These are phyloP conservation scores for Suncus etruscus DNA, from an alignment of 2,113 vertebrate genomes.

Conservation along the genomic window DNA sequence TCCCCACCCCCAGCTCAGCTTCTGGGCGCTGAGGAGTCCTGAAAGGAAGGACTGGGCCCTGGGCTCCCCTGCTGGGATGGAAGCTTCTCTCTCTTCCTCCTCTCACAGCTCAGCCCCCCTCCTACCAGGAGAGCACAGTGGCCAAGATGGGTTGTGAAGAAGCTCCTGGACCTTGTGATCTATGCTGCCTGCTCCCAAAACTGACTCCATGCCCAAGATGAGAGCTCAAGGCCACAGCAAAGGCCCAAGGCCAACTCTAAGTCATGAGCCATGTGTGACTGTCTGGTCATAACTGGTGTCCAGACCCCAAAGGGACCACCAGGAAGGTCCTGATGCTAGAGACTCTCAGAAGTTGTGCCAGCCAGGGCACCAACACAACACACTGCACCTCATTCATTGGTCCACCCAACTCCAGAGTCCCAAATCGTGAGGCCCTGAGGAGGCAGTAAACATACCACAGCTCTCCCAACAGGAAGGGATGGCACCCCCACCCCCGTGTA, in stretches of 20 bases:
- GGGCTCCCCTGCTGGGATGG: fast-evolving
- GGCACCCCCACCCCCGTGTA: too few relatives aligned
- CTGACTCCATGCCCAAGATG: too few relatives aligned
- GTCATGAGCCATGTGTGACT: neutral
- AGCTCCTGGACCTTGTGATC: too few relatives aligned
- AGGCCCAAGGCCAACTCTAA: neutral
- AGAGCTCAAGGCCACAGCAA: too few relatives aligned
- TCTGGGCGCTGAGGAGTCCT: conserved; percentile 74
- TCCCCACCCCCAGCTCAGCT: conserved; percentile 60
- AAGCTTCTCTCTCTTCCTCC: too few relatives aligned
- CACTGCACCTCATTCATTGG: neutral
- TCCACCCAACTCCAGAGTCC: neutral
- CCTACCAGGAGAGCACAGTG: too few relatives aligned
- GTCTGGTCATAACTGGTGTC: neutral
- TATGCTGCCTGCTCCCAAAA: too few relatives aligned
- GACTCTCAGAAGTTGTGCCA: neutral
- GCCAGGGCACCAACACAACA: neutral
- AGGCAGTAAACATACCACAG: neutral
- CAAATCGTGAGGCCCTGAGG: fast-evolving
- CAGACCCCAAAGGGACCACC: neutral
- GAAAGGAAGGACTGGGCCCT: conserved; percentile 50
- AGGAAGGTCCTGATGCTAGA: neutral
- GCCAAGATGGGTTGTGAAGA: too few relatives aligned
- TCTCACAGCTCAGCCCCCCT: too few relatives aligned
- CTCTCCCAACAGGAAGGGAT: too few relatives aligned